Base-by-base conservation (phyloP, 2,113 vertebrate species). In the Silurus glanis region DNA sequence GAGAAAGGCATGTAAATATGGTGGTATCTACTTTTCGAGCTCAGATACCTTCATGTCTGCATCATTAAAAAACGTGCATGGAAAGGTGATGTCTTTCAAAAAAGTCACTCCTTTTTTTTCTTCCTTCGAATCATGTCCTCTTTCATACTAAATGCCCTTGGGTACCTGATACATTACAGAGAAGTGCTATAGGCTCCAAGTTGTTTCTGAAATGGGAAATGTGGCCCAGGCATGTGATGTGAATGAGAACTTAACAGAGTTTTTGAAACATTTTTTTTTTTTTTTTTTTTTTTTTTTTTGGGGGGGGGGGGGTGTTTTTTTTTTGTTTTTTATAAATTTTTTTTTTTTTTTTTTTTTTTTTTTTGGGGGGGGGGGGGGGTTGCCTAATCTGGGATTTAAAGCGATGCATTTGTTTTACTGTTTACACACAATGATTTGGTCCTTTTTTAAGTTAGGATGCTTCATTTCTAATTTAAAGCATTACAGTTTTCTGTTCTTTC, bases 1-100 rank as follows among this genome's bases (percentile, higher is more conserved):
- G 90, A 90, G 92, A 91, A 85, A 69, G 75, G 89, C 90, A 85
- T 88, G 85, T 89, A 89, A 92, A 91, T 80, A 88, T 19, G 17
- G 16, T 5, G 16, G 37, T 45, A 59, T 45, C 16, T 59, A 25
- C 75, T 78, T 56, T 78, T 79, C 13, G 4, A 59, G 28, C 56
- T 59, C 78, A 59, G 55, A 17, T 17, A 0, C 55, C 17, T 80
- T 80, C 55, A 59, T 80, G 25, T 16, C 55, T 58, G 55, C 16
- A 80, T 59, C 55, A 80, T 21, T 21, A 5, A 37, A 58, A 37
- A 59, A 28, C 21, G 56, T 59, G 78, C 78, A 59, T 21, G 21
- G 53, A 80, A 59, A 59, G 2, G n/a, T 59, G 28, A 59, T 59
- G 25, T 45, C 25, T 58, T 55, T 28, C n/a, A 21, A 19, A 58